Evolutionary conservation across 2,888 invertebrate species (phyloP), one percentile per base, ranked within the genome.

Genomic region (Rotaria magnacalcarata): DNA sequence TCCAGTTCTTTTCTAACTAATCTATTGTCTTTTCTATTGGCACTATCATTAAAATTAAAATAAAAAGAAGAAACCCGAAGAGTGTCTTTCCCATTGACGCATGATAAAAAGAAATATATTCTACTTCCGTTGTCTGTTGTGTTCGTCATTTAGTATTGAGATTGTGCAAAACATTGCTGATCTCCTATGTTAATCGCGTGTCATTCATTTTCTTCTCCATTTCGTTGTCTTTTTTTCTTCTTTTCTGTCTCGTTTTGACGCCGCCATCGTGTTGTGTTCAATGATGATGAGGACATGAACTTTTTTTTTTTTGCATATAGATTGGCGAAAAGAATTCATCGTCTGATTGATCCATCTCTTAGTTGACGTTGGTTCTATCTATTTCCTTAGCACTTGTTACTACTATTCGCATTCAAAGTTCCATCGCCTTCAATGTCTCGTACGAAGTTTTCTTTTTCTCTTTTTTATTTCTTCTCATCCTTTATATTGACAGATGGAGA

Each of bases 291-390:
- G 5, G 67, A 67, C 67, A 27, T 27, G 67, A 27, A 27, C 27
- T 67, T 27, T 27, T 67, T 34, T 34, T 60, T 60, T 67, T 67
- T 67, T 34, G 67, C 67, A 67, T 67, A 67, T 67, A 67, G 16
- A 67, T 67, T 67, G 67, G 67, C 34, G 34, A 67, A 41, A 67
- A 67, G 67, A 67, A 67, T 67, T 67, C 67, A 67, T 27, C 67
- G 67, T 67, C 67, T 67, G 67, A 67, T 67, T 67, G 67, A 67
- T 67, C 34, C 67, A 67, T 67, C 67, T 67, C 67, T 67, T 27
- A 67, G 16, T 67, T 67, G 67, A 27, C 67, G 67, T 67, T 67
- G 67, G 19, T 54, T 54, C 54, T 54, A 21, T 67, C 67, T 67
- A 19, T 67, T 67, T 41, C 67, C 34, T 34, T 34, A 5, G 67